Base-by-base conservation (phyloP, 2,797 vertebrate genomes). In the Gouania willdenowi region DNA sequence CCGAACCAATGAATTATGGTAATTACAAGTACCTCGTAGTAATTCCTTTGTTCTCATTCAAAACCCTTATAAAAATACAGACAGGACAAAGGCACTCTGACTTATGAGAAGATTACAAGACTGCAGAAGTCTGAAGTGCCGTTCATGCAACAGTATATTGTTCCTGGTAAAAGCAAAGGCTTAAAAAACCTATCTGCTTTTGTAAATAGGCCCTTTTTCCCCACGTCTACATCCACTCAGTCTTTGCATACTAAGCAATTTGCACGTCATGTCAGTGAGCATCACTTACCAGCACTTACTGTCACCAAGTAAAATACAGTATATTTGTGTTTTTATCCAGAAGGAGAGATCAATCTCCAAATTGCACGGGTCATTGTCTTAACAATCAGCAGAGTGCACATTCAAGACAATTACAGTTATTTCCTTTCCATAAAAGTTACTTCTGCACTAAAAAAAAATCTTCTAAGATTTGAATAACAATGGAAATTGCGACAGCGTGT, bases 271-370 rank as follows among this genome's bases (percentile, higher is more conserved):
- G 47, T 55, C 43, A 57, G 31, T 6, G 52, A 55, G 48, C 46
- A 60, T 75, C 66, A 70, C 51, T 71, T 67, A 66, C 38, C 35
- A 54, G 55, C 68, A 66, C 79, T 79, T 81, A 79, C 51, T 66
- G 60, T 77, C 64, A 41, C 22, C 24, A 5, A 24, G 26, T 59
- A 29, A 57, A 67, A 71, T 41, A 41, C 41, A 49, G 37, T 52
- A 48, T 12, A 58, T 59, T 45, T 50, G 40, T 29, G 46, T 54
- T 38, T 63, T 58, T 67, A 55, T 55, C 60, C 65, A 40, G 61
- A 31, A 36, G 2, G 5, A 38, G 5, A 29, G 61, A 49, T 41
- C 42, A 41, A 44, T 60, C 47, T 39, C 58, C 10, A 46, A 60
- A 65, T 48, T 37, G 60, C 41, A 24, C 0, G 2, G 59, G 38